phyloP scores from a whole-genome alignment of 2,113 vertebrate genomes.

The Rhinoptilus africanus region DNA sequence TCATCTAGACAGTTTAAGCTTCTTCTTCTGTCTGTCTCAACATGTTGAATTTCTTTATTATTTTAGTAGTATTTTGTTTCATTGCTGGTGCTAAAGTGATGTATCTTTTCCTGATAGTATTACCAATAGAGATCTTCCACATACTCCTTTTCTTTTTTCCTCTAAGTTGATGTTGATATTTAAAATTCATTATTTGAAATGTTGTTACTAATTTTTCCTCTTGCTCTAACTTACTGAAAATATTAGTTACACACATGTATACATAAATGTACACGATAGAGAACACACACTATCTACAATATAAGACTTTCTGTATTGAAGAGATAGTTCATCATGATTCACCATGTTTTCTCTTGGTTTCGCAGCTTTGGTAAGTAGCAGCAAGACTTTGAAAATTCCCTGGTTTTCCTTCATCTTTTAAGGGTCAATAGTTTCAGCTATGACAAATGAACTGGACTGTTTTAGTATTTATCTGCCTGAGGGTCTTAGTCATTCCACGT shows the following conservation, averaged over 20 bases:
- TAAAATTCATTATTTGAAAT: background rate
- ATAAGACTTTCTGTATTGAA: background rate
- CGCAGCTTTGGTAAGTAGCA: background rate
- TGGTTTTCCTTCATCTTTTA: background rate
- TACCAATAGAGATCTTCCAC: background rate
- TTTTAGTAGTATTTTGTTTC: background rate
- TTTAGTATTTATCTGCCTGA: background rate
- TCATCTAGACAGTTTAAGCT: background rate
- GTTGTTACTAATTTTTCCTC: background rate
- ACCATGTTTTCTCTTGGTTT: background rate
- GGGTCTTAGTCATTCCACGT: background rate
- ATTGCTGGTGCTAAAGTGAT: background rate
- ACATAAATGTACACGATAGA: background rate
- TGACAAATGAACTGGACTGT: background rate
- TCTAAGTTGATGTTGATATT: background rate
- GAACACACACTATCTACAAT: background rate
- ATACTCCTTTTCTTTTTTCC: background rate
- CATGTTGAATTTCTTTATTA: background rate
- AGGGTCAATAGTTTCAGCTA: background rate
- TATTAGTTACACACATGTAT: background rate
- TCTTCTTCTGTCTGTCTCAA: background rate
- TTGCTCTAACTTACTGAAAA: background rate
- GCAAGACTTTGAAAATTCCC: background rate
- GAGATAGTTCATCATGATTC: background rate
- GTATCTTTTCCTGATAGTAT: background rate